Evolutionary conservation across 2,113 vertebrate genomes (phyloP).

Genomic region (Rhea americana): DNA sequence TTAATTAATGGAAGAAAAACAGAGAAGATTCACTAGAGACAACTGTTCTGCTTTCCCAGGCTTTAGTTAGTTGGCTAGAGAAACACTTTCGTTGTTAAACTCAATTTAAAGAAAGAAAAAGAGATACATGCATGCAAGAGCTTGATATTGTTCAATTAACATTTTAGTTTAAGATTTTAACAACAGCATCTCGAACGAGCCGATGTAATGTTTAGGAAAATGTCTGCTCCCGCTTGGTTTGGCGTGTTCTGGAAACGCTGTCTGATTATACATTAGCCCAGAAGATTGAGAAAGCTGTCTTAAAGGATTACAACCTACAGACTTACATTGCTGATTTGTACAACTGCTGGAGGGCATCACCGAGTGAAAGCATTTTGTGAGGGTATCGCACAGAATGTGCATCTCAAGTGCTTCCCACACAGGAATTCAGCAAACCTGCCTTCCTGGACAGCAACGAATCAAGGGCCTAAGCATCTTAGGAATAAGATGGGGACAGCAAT

Average conservation of each 20-base stretch:
- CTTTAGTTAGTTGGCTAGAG: conserved; percentile 17
- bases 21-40: conserved; percentile 47
- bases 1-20: conserved; percentile 65
- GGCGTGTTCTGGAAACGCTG: not conserved
- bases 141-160: conserved; percentile 32
- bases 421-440: not conserved
- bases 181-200: not conserved
- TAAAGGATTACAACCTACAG: conserved; percentile 18
- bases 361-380: conserved; percentile 36
- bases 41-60: conserved; percentile 15
- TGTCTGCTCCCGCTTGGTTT: not conserved
- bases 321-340: not conserved
- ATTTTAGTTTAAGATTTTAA: conserved; percentile 24
- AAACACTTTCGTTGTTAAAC: conserved; percentile 27
- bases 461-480: not conserved
- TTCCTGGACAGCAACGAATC: conserved; percentile 34
- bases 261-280: not conserved
- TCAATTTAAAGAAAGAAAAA: conserved; percentile 28
- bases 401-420: not conserved
- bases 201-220: not conserved
- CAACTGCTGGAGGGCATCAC: not conserved
- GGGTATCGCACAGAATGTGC: not conserved
- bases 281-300: not conserved
- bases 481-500: not conserved
- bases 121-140: not conserved